These are phyloP conservation scores for Hecatera dysodea DNA, from an alignment of 2,888 invertebrate genomes.

Conservation along the genomic window DNA sequence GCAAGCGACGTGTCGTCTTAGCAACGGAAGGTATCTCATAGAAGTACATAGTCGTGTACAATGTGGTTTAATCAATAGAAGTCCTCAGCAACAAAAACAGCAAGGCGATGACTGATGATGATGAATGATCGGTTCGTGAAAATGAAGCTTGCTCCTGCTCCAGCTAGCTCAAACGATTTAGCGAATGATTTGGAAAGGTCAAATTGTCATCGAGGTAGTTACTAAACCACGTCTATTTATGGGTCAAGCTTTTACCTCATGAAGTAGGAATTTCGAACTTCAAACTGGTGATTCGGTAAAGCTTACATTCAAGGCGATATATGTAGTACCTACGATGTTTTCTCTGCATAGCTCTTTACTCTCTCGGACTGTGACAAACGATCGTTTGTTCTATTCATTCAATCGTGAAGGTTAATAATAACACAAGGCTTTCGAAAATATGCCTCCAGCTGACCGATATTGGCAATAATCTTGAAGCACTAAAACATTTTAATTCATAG, in stretches of 20 bases:
- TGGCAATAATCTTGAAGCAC: neutral
- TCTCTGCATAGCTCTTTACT: neutral
- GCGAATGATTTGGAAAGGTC: neutral
- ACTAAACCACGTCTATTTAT: neutral
- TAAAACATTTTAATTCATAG: neutral
- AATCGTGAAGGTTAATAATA: neutral
- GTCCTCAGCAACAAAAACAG: too few relatives aligned
- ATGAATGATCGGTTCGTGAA: too few relatives aligned
- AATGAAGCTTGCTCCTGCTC: neutral
- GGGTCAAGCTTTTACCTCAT: neutral
- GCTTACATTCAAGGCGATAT: neutral
- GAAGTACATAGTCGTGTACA: too few relatives aligned
- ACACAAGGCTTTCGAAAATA: neutral
- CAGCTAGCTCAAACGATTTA: neutral
- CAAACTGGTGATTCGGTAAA: neutral
- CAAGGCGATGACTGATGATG: too few relatives aligned
- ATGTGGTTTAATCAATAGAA: too few relatives aligned
- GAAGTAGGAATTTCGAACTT: neutral
- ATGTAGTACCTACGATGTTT: slow-evolving; percentile 5
- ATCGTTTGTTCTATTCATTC: slow-evolving; percentile 13
- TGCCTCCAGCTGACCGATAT: neutral
- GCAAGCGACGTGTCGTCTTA: too few relatives aligned
- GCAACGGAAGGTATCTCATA: too few relatives aligned
- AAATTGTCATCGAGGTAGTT: neutral
- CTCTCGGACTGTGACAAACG: neutral